Percentiles rank a stretch among this genome's conserved stretches.
These are phyloP conservation scores for Drosophila setifemur DNA, from an alignment of 1,140 invertebrate species.

Conservation along the genomic window DNA sequence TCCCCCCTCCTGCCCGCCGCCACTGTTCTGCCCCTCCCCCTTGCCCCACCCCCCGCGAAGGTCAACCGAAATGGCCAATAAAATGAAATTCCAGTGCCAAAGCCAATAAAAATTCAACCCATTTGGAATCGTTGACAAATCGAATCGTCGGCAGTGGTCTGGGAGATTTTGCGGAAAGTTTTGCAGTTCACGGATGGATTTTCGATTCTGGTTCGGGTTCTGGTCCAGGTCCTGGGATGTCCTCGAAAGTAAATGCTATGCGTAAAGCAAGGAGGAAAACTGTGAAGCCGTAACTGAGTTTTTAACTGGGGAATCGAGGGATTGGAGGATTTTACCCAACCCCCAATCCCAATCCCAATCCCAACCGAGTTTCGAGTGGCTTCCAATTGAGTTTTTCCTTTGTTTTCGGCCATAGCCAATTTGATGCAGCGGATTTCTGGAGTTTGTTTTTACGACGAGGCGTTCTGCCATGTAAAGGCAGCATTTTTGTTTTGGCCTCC, in stretches of 20 bases:
- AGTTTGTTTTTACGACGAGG: slow-evolving; percentile 75
- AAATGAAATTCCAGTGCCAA: slow-evolving; percentile 61
- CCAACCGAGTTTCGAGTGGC: slow-evolving; percentile 27
- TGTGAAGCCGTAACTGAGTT: slow-evolving; percentile 34
- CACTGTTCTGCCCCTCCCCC: neutral
- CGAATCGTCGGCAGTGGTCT: slow-evolving; percentile 36
- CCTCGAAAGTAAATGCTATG: slow-evolving; percentile 60
- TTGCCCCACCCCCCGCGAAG: slow-evolving; percentile 35
- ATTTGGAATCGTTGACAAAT: slow-evolving; percentile 76
- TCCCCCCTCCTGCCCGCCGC: no score
- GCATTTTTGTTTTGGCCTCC: slow-evolving; percentile 39
- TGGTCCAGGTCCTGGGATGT: no score
- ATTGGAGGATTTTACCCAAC: slow-evolving; percentile 24
- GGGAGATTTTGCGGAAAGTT: slow-evolving; percentile 47
- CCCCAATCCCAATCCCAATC: slow-evolving; percentile 4
- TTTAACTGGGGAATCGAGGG: no score
- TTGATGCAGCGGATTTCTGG: slow-evolving; percentile 70
- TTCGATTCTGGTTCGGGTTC: slow-evolving; percentile 49
- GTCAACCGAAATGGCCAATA: slow-evolving; percentile 76
- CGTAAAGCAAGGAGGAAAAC: slow-evolving; percentile 35
- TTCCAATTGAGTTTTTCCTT: slow-evolving; percentile 59
- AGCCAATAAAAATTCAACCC: slow-evolving; percentile 76
- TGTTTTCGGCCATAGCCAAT: slow-evolving; percentile 54
- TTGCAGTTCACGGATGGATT: slow-evolving; percentile 56
- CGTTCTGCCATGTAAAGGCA: slow-evolving; percentile 60